Base-by-base conservation (phyloP, 1,140 invertebrate genomes). In the Plectrocnemia conspersa region DNA sequence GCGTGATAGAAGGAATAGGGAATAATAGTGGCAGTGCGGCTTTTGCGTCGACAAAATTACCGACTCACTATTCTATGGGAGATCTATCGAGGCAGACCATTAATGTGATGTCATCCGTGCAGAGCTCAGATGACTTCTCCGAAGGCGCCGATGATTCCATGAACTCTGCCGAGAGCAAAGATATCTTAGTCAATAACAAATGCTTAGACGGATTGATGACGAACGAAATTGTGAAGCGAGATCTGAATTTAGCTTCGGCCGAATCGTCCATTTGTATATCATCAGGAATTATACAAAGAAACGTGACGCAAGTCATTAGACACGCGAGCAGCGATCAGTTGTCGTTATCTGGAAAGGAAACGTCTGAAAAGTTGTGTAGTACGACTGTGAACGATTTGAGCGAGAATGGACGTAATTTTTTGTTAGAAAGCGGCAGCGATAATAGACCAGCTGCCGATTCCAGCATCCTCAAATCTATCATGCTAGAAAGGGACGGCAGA, bases 391-490 rank as follows among this genome's bases (percentile, higher is more conserved):
- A 36, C 9, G 36, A 36, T 1, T 65, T 11, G 64, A 64, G 1
- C 6, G 50, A 54, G 33, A 67, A 72, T 21, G 71, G 72, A 47
- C 64, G 68, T 0, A 71, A 69, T 49, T 71, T 73, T 66, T 55
- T 69, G 1, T 61, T 64, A 1, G 71, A 74, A 40, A 69, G 73
- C 42, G 70, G 63, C 33, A 68, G 69, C 19, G 64, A 68, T 25
- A 45, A 42, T 1, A 48, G 54, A 24, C 47, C 52, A 1, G 46
- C 52, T 9, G 42, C 33, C n/a, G 40, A 32, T 44, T 66, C 69
- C 9, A 67, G 63, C 7, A 68, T 67, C 0, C 45, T 70, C 0
- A 70, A 70, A 32, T 70, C 71, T 0, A 67, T 68, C 9, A 64
- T 63, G 22, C 59, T 61, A 3, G 71, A 69, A 45, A 64, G 64